Base-by-base conservation (phyloP, 2,113 vertebrate species). In the Thalassoma bifasciatum region DNA sequence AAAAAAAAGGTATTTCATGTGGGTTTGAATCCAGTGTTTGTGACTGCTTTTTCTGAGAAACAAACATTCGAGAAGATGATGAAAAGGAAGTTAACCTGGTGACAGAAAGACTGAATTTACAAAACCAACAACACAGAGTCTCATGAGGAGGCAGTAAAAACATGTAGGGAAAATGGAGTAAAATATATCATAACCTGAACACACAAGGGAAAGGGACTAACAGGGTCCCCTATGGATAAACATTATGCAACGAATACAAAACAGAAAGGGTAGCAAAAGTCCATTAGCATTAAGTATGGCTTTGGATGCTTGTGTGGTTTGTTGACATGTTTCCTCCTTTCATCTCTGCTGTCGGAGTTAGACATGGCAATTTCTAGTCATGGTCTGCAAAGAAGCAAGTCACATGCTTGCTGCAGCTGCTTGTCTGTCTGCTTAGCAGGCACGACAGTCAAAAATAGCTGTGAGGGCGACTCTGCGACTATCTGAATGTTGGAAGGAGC, bases 11-110 rank as follows among this genome's bases (percentile, higher is more conserved):
- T 49, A 4, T 10, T 19, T 49, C 46, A n/a, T 47, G 46, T 49
- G 19, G 17, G 8, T n/a, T 78, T 46, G 21, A 56, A 26, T 62
- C 42, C 59, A 60, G 47, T 75, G 22, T 63, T 54, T 68, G 8
- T 2, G 38, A 44, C 42, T 53, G 10, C 42, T 58, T 12, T 79
- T 66, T 72, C 53, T 53, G 46, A 54, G 22, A 77, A 77, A 66
- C 11, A 2, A 54, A 50, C 37, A 64, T 37, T 47, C 60, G 66
- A 40, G 21, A 30, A 65, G 67, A 40, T 9, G 56, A 61, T 67
- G 51, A 84, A 57, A 79, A 77, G 81, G 79, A 92, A 83, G 65
- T 78, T 64, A 89, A 82, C 81, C 71, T 86, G 83, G 85, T 90
- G 85, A 87, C 79, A 56, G 64, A 62, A 24, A 57, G 47, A 61